Evolutionary conservation across 2,797 vertebrate genomes (phyloP).

Genomic region (Pseudochaenichthys georgianus): DNA sequence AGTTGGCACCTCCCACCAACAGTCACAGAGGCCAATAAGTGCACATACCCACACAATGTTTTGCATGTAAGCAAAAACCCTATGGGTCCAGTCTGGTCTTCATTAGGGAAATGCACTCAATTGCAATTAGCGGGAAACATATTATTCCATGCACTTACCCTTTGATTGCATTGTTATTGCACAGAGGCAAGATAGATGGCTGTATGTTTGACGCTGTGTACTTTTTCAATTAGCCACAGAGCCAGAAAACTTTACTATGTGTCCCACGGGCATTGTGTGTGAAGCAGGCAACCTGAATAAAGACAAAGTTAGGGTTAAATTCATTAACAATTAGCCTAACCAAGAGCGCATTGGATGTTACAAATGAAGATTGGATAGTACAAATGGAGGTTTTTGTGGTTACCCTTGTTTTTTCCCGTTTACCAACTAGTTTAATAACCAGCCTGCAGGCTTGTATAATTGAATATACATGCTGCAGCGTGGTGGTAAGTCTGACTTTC

Average conservation of each 20-base stretch:
- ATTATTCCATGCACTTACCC: slow-evolving; percentile 75
- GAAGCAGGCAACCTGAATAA: slow-evolving; percentile 43
- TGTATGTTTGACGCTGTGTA: slow-evolving; percentile 67
- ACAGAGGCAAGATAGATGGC: slow-evolving; percentile 73
- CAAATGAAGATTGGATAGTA: slow-evolving; percentile 64
- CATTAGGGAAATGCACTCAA: slow-evolving; percentile 79
- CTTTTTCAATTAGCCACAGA: slow-evolving; percentile 78
- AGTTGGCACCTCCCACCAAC: slow-evolving; percentile 12
- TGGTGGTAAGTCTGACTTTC: slow-evolving; percentile 36
- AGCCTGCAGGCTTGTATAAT: slow-evolving; percentile 41
- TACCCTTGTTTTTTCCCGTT: slow-evolving; percentile 25
- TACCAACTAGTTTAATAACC: slow-evolving; percentile 11
- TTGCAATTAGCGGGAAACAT: slow-evolving; percentile 82
- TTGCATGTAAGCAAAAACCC: slow-evolving; percentile 33
- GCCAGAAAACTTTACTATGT: slow-evolving; percentile 43
- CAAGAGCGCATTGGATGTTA: slow-evolving; percentile 56
- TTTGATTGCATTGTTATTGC: slow-evolving; percentile 83
- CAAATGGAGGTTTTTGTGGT: slow-evolving; percentile 47
- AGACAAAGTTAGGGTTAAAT: slow-evolving; percentile 56
- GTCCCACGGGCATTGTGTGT: slow-evolving; percentile 55
- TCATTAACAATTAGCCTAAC: slow-evolving; percentile 72
- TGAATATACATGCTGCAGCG: slow-evolving; percentile 26
- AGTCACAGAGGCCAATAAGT: slow-evolving; percentile 16
- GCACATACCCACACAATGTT: slow-evolving; percentile 35
- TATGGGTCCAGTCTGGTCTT: slow-evolving; percentile 73